Conservation (phyloP, 2,797 vertebrate species). For the Rhinogobio ventralis region DNA sequence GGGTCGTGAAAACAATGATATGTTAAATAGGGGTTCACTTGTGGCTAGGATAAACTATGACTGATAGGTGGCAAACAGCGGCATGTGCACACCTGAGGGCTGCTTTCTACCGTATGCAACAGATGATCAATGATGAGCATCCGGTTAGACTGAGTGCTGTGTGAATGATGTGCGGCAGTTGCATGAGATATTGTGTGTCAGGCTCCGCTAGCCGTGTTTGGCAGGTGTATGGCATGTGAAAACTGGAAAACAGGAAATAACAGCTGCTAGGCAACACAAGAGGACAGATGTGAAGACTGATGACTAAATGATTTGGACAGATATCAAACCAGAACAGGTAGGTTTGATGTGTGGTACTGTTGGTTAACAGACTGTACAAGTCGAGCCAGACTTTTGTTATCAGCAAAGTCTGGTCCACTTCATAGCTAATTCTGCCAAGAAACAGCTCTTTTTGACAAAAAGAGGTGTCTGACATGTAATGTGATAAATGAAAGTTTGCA, state of each 20-base stretch:
- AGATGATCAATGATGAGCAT: slow-evolving; percentile 45
- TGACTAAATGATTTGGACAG: slow-evolving; percentile 74
- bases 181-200: slow-evolving; percentile 51
- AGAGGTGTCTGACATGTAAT: neutral
- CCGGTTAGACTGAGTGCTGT: slow-evolving; percentile 52
- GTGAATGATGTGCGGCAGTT: slow-evolving; percentile 42
- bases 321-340: slow-evolving; percentile 48
- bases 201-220: slow-evolving; percentile 53
- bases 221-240: slow-evolving; percentile 58
- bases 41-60: neutral
- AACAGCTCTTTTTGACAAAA: neutral
- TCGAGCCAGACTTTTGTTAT: slow-evolving; percentile 1
- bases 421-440: neutral
- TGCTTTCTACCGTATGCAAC: slow-evolving; percentile 20
- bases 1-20: neutral
- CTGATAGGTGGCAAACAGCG: slow-evolving; percentile 29
- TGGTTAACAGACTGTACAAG: slow-evolving; percentile 38
- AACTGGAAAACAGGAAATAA: slow-evolving; percentile 63
- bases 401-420: slow-evolving; percentile 1
- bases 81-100: slow-evolving; percentile 24
- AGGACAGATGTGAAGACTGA: slow-evolving; percentile 74
- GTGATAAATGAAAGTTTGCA: neutral
- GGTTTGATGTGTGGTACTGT: slow-evolving; percentile 16
- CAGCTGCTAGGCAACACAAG: slow-evolving; percentile 76
- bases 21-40: neutral